These are phyloP conservation scores for Drosophila incognita DNA, from an alignment of 2,888 invertebrate genomes.

Conservation along the genomic window DNA sequence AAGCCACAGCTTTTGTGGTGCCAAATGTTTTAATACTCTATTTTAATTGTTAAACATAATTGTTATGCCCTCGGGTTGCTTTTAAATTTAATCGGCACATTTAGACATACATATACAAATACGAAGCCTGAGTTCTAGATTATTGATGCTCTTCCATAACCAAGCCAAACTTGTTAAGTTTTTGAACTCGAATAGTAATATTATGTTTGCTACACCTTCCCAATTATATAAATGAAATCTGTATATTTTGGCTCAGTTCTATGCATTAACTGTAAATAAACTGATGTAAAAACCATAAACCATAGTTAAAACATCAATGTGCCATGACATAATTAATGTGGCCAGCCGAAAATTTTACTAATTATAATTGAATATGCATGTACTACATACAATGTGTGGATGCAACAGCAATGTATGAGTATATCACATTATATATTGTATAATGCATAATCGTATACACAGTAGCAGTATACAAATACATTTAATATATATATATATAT, in stretches of 20 bases:
- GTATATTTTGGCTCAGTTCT: slow-evolving; percentile 10
- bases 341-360: slow-evolving; percentile 40
- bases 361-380: slow-evolving; percentile 50
- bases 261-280: slow-evolving; percentile 31
- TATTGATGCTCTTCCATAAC: slow-evolving; percentile 1
- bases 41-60: slow-evolving; percentile 53
- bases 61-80: slow-evolving; percentile 34
- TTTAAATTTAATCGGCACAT: slow-evolving; percentile 20
- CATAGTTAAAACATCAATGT: slow-evolving; percentile 15
- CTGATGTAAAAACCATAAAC: slow-evolving; percentile 38
- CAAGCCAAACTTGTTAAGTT: slow-evolving; percentile 27
- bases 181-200: neutral
- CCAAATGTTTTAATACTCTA: slow-evolving; percentile 48
- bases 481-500: neutral
- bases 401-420: slow-evolving; percentile 24
- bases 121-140: slow-evolving; percentile 19
- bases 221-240: slow-evolving; percentile 1
- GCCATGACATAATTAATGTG: slow-evolving; percentile 19
- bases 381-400: slow-evolving; percentile 24
- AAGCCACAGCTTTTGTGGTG: slow-evolving; percentile 30
- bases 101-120: slow-evolving; percentile 1
- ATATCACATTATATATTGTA: slow-evolving; percentile 7
- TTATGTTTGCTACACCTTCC: neutral
- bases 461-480: slow-evolving; percentile 1
- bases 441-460: slow-evolving; percentile 5